Evolutionary conservation across 1,140 invertebrate species (phyloP).

Genomic region (Colletes gigas): DNA sequence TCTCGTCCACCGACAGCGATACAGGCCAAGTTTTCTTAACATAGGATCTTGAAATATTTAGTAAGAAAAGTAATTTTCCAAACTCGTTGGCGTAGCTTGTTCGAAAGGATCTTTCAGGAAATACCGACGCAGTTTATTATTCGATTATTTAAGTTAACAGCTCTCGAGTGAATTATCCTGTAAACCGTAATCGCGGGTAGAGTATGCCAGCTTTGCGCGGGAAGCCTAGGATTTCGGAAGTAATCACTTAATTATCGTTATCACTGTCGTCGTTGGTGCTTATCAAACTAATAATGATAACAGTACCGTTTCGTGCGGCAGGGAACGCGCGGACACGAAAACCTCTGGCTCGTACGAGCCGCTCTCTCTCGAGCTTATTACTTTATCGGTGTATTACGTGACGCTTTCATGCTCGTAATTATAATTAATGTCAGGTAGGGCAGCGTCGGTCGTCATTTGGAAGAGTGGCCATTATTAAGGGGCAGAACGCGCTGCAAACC

Average conservation of each 20-base stretch:
- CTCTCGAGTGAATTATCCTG: background rate
- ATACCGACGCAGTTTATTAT: background rate
- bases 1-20: too few relatives aligned
- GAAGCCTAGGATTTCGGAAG: background rate
- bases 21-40: too few relatives aligned
- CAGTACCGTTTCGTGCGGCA: background rate
- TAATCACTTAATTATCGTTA: constrained; percentile 20
- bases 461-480: constrained; percentile 55
- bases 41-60: too few relatives aligned
- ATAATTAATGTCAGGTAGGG: constrained; percentile 53
- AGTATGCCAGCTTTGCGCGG: background rate
- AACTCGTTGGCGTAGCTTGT: too few relatives aligned
- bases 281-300: constrained; percentile 8
- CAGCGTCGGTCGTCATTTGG: constrained; percentile 29
- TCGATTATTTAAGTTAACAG: background rate
- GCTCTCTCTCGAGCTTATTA: constrained; percentile 56
- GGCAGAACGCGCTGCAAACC: constrained; percentile 32
- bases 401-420: constrained; percentile 51
- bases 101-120: background rate
- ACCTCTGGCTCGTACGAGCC: background rate
- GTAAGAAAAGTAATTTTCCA: too few relatives aligned
- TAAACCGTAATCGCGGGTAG: too few relatives aligned
- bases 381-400: constrained; percentile 50
- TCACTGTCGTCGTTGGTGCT: background rate
- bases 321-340: background rate